These are phyloP conservation scores for Noctua comes DNA, from an alignment of 2,888 invertebrate genomes.

Conservation along the genomic window DNA sequence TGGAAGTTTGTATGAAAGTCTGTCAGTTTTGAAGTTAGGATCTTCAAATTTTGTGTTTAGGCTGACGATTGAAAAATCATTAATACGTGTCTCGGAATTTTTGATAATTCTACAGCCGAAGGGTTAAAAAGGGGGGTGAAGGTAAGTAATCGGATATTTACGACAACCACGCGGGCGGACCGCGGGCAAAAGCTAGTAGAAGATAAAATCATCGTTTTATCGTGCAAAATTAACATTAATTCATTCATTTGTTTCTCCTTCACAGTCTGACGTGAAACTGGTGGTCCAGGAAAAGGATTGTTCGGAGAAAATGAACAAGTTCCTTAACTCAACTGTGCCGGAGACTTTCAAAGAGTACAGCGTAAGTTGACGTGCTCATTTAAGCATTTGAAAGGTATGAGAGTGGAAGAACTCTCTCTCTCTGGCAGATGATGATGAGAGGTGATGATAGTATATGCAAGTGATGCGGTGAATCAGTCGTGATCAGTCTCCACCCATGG, in stretches of 20 bases:
- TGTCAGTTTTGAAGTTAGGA: no score
- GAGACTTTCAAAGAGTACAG: conserved; percentile 28
- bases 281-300: conserved; percentile 45
- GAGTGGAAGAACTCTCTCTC: neutral
- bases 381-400: neutral
- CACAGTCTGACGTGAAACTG: conserved; percentile 60
- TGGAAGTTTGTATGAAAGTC: no score
- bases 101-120: no score
- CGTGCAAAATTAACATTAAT: neutral
- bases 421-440: neutral
- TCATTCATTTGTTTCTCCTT: conserved; percentile 8
- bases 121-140: no score
- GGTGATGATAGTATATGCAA: neutral
- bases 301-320: conserved; percentile 54
- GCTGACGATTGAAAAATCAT: no score
- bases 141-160: no score
- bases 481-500: neutral
- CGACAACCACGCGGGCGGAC: no score
- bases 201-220: neutral
- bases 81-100: no score
- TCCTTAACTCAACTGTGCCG: conserved; percentile 41
- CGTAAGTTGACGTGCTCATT: conserved; percentile 33
- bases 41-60: no score
- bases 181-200: no score
- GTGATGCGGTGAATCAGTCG: neutral